Base-by-base conservation (phyloP, 1,140 invertebrate species). In the Pseudobourletiella spinata region DNA sequence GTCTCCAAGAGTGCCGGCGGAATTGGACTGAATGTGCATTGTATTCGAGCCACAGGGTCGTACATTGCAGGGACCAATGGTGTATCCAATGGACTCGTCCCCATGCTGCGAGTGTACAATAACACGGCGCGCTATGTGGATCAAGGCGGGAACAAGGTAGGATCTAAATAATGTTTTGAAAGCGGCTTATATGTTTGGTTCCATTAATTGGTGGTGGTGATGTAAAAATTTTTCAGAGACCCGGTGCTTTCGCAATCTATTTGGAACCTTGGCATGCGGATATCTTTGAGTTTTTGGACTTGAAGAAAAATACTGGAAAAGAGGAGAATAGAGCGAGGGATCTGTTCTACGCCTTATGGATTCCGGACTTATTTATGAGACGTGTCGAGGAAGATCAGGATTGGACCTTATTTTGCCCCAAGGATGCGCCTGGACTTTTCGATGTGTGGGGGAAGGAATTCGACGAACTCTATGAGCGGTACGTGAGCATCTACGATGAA, bases 241-340 rank as follows among this genome's bases (percentile, higher is more conserved):
- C 95, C n/a, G 95, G 95, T 30, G 94, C 95, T n/a, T 97, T 98
- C 81, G 94, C 96, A 16, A 87, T 99, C 61, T 99, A 99, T 73
- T 72, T 99, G 22, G 97, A 99, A 75, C 96, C 97, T 2, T 99
- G 97, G 97, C 97, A 99, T 79, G 85, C 93, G 0, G 95, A 99
- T 76, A 82, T 99, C 52, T 95, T 96, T 76, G 91, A 95, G 60
- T 98, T 97, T 77, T 76, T 98, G 44, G 89, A 96, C 73, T 77
- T 97, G 30, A 91, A 87, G 67, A 97, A 95, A 72, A 98, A 98
- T 75, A 94, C 88, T 50, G 93, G 92, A 32, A 90, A 90, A 72
- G 95, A 98, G 75, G 93, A 98, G 76, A 76, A 86, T 28, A 78
- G 94, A 59, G 95, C 95, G 0, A 81, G 95, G 63, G 96, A 99